A percentile compares a stretch with the other conserved stretches of the same genome.
phyloP scores from a whole-genome alignment of 2,888 invertebrate genomes.

The Patella caerulea region DNA sequence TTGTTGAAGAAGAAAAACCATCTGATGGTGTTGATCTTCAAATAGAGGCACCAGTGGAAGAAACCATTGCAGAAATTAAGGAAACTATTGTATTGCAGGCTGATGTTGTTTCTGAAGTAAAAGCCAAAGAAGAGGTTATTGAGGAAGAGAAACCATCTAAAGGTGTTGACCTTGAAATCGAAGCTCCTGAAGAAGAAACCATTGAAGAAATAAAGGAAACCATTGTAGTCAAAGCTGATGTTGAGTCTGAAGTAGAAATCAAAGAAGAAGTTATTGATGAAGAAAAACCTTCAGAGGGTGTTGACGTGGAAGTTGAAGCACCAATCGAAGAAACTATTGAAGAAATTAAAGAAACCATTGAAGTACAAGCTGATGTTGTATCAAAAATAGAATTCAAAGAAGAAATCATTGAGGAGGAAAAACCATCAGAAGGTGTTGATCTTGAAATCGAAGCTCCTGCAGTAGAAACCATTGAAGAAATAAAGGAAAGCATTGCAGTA shows the following conservation, averaged over 20 bases:
- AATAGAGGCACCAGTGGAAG: constrained; percentile 24
- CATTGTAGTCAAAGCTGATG: constrained; percentile 9
- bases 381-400: constrained; percentile 8
- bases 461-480: constrained; percentile 33
- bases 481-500: constrained; percentile 11
- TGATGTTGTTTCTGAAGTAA: constrained; percentile 29
- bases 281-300: constrained; percentile 26
- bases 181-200: constrained; percentile 23
- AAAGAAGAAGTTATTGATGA: constrained; percentile 25
- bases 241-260: constrained; percentile 26
- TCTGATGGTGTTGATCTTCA: constrained; percentile 32
- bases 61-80: constrained; percentile 30
- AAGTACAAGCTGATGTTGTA: neutral
- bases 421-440: constrained; percentile 10
- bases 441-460: constrained; percentile 3
- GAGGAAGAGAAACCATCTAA: constrained; percentile 37
- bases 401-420: neutral
- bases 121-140: constrained; percentile 35
- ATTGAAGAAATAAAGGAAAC: constrained; percentile 13
- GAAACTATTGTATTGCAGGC: constrained; percentile 26
- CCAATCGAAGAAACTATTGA: constrained; percentile 31
- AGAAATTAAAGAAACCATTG: constrained; percentile 26
- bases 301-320: constrained; percentile 26
- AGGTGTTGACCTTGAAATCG: constrained; percentile 13
- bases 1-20: constrained; percentile 20